Conservation (phyloP, 2,113 vertebrate genomes). For the Girardinichthys multiradiatus region DNA sequence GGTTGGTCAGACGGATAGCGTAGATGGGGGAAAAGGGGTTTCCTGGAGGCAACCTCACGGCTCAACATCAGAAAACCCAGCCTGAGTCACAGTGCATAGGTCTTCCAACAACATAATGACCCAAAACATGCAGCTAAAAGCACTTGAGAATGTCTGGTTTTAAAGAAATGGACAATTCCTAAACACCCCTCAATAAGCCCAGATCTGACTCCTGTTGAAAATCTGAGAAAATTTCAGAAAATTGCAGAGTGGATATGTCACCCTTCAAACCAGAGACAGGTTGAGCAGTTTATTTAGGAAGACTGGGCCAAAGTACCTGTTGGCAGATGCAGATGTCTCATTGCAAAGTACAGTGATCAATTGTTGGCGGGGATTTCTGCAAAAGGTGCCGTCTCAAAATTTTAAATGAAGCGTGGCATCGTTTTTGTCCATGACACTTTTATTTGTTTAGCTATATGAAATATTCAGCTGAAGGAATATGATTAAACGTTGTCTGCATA, state of each 20-base stretch:
- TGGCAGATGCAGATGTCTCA: no score
- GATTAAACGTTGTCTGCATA: not conserved
- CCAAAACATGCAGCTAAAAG: no score
- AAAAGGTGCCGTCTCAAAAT: not conserved
- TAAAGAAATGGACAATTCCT: no score
- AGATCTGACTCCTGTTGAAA: no score
- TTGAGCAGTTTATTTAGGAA: not conserved
- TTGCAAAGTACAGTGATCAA: not conserved
- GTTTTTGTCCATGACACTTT: not conserved
- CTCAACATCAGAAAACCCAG: no score
- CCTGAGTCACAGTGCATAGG: no score
- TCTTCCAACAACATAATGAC: no score
- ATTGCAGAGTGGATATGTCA: not conserved
- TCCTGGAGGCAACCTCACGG: no score
- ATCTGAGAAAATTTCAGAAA: not conserved
- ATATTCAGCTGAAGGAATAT: not conserved
- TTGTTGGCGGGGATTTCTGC: not conserved
- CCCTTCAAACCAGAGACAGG: not conserved
- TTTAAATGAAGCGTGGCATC: slow-evolving; percentile 20
- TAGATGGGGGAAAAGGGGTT: no score
- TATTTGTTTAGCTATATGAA: slow-evolving; percentile 2
- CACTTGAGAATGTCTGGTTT: no score
- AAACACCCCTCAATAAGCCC: no score
- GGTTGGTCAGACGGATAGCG: no score
- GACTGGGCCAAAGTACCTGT: not conserved